Conservation (phyloP, 1,140 invertebrate genomes). For the Penaeus japonicus region DNA sequence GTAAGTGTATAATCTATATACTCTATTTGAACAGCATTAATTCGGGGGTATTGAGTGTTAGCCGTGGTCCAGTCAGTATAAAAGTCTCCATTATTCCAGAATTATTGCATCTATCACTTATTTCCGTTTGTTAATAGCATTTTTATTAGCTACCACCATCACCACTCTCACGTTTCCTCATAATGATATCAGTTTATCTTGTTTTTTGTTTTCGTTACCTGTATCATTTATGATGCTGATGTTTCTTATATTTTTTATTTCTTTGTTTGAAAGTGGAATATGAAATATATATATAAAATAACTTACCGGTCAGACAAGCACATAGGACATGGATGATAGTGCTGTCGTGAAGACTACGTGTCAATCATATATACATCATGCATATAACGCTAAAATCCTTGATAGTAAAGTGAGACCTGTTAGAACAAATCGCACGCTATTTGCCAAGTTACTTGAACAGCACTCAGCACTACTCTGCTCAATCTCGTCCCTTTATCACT, state of each 20-base stretch:
- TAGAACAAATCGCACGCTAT: slow-evolving; percentile 14
- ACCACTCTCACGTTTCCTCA: background rate
- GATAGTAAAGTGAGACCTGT: background rate
- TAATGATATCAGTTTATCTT: too few species aligned
- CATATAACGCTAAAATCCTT: background rate
- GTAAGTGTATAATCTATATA: too few species aligned
- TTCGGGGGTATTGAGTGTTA: slow-evolving; percentile 25
- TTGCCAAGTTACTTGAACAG: slow-evolving; percentile 10
- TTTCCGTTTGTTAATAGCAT: too few species aligned
- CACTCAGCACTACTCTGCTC: slow-evolving; percentile 37
- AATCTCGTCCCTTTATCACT: background rate
- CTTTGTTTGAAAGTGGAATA: background rate
- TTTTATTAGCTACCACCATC: background rate
- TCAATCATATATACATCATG: background rate
- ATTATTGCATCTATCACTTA: too few species aligned
- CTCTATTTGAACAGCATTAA: too few species aligned
- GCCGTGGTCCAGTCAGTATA: slow-evolving; percentile 14
- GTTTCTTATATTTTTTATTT: background rate
- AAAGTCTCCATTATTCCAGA: background rate
- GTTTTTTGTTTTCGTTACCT: too few species aligned
- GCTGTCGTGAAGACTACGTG: background rate
- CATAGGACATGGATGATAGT: slow-evolving; percentile 6
- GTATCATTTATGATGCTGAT: background rate
- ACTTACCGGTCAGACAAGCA: background rate
- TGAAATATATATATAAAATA: background rate